phyloP scores from a whole-genome alignment of 2,888 invertebrate species.

The Harpalus rufipes region DNA sequence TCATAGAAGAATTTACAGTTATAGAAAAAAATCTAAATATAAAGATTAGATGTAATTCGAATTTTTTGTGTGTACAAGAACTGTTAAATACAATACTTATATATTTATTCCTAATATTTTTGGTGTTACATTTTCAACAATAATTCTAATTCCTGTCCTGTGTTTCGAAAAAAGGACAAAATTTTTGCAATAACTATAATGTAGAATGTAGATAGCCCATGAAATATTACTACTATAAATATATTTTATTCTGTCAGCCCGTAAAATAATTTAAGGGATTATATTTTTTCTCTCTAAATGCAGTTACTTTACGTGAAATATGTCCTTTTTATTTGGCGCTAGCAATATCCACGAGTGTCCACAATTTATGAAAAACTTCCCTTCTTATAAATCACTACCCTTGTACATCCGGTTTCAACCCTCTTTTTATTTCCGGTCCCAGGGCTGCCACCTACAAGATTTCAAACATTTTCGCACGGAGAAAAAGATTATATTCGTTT shows the following conservation, averaged over 20 bases:
- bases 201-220: not conserved
- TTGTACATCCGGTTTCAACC: slow-evolving; percentile 27
- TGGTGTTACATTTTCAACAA: no score
- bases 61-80: no score
- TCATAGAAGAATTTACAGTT: no score
- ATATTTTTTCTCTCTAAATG: not conserved
- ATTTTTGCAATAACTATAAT: not conserved
- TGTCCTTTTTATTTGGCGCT: slow-evolving; percentile 12
- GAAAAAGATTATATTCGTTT: not conserved
- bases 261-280: not conserved
- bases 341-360: slow-evolving; percentile 15
- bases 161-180: not conserved
- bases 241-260: not conserved
- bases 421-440: slow-evolving; percentile 22
- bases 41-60: no score
- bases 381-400: slow-evolving; percentile 37
- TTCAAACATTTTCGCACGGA: not conserved
- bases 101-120: no score
- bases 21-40: no score
- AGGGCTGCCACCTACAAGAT: slow-evolving; percentile 7
- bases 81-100: no score
- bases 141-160: not conserved
- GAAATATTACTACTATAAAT: not conserved
- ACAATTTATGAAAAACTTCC: slow-evolving; percentile 40
- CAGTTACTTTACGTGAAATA: not conserved